Base-by-base conservation (phyloP, 2,113 vertebrate genomes). In the Clarias batrachus region DNA sequence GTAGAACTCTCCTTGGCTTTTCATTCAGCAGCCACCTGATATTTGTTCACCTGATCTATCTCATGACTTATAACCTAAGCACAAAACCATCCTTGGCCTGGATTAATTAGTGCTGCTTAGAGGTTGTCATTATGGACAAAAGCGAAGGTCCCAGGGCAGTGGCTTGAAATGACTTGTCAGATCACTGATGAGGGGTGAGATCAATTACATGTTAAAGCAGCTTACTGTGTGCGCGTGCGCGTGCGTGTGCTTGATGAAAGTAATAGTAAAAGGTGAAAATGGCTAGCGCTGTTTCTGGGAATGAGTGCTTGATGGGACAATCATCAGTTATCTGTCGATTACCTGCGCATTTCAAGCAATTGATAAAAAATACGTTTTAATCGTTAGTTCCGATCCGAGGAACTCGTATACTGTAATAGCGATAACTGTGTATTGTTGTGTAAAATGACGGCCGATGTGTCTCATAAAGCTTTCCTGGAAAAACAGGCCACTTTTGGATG, bases 1-100 rank as follows among this genome's bases (percentile, higher is more conserved):
- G 81, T 86, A 83, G 59, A 27, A 59, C 71, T 78, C 78, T 83
- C 82, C 66, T 65, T 56, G 27, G 62, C 85, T 85, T 83, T 87
- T 90, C 84, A 89, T 52, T 17, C 30, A 33, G 19, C 90, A 86
- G 82, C 65, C 84, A 88, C 84, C 82, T 89, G 90, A 91, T 89
- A 87, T 91, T 89, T 88, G 77, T 88, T 81, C 86, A 90, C 89
- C 86, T 77, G 90, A 91, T 90, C 85, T 81, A 86, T 68, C 73
- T 33, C 57, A 52, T 87, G 87, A 89, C 87, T 90, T 89, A 85
- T 78, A 90, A 85, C 59, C 81, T 21, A 78, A 76, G 85, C 76
- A 89, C 87, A 86, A 85, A 88, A 91, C 80, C 80, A 17, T 86
- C 66, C 62, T 86, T 76, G 76, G 27, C 65, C 30, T 54, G 17